phyloP scores from a whole-genome alignment of 2,888 invertebrate genomes.

The Chaetogeoica ovagalla region DNA sequence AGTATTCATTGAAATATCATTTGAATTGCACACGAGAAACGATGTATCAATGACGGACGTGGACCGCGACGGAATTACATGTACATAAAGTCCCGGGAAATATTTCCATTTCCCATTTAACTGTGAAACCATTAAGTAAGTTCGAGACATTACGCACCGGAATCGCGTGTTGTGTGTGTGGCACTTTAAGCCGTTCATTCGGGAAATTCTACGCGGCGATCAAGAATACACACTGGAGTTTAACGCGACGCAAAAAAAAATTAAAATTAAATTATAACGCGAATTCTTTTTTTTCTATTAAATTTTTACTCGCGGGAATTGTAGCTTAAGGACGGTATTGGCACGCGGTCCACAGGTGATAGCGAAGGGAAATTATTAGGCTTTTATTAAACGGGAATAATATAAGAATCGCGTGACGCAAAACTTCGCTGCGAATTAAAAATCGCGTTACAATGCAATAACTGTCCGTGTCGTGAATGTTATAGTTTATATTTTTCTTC shows the following conservation, averaged over 20 bases:
- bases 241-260: neutral
- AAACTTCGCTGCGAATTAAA: slow-evolving; percentile 25
- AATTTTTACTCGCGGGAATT: neutral
- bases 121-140: slow-evolving; percentile 19
- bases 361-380: slow-evolving; percentile 17
- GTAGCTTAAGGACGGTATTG: neutral
- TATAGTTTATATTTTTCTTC: slow-evolving; percentile 1
- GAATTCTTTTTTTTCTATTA: slow-evolving; percentile 22
- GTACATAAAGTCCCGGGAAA: slow-evolving; percentile 4
- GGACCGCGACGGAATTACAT: slow-evolving; percentile 5
- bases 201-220: neutral
- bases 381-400: slow-evolving; percentile 31
- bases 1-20: no score
- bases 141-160: neutral
- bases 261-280: no score
- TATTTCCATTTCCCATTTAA: slow-evolving; percentile 16
- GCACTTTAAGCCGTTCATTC: neutral
- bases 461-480: slow-evolving; percentile 13
- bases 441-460: slow-evolving; percentile 21
- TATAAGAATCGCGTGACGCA: slow-evolving; percentile 39
- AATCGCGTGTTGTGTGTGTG: neutral
- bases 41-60: slow-evolving; percentile 16
- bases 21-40: slow-evolving; percentile 1
- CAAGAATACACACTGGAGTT: slow-evolving; percentile 16
- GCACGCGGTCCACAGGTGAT: slow-evolving; percentile 8